Conservation (phyloP, 2,888 invertebrate species). For the Aplocera efformata region DNA sequence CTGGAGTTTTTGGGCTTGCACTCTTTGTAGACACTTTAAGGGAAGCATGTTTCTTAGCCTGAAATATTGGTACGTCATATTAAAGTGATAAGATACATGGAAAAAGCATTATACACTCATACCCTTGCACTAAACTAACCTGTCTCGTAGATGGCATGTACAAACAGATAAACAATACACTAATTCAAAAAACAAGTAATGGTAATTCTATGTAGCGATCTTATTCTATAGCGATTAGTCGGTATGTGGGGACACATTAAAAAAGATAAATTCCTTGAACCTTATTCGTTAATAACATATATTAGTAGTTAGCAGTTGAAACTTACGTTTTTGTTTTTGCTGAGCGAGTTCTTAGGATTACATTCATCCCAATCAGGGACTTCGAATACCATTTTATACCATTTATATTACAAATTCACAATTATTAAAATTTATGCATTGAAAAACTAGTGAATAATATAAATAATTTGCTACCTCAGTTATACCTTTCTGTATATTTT, state of each 20-base stretch:
- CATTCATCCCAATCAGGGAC: constrained; percentile 40
- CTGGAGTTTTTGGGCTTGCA: not conserved
- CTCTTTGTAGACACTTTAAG: constrained; percentile 5
- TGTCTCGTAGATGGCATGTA: too few species aligned
- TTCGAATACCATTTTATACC: constrained; percentile 32
- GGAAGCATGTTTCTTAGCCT: constrained; percentile 2
- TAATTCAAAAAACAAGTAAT: too few species aligned
- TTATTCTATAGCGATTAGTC: too few species aligned
- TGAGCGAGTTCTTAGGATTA: constrained; percentile 28
- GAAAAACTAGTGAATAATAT: too few species aligned
- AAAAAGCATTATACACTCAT: too few species aligned
- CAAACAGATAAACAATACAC: too few species aligned
- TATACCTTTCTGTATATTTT: not conserved
- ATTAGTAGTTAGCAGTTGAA: not conserved
- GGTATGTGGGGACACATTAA: too few species aligned
- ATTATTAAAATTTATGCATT: not conserved
- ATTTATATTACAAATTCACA: not conserved
- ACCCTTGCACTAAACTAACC: too few species aligned
- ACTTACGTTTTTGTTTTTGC: constrained; percentile 20
- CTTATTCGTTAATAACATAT: too few species aligned
- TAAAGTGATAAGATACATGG: not conserved
- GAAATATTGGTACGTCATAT: not conserved
- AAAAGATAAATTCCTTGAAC: too few species aligned
- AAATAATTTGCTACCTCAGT: too few species aligned
- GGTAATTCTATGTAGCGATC: too few species aligned